Evolutionary conservation across 1,140 invertebrate species (phyloP).

Genomic region (Drosophila gunungcola): DNA sequence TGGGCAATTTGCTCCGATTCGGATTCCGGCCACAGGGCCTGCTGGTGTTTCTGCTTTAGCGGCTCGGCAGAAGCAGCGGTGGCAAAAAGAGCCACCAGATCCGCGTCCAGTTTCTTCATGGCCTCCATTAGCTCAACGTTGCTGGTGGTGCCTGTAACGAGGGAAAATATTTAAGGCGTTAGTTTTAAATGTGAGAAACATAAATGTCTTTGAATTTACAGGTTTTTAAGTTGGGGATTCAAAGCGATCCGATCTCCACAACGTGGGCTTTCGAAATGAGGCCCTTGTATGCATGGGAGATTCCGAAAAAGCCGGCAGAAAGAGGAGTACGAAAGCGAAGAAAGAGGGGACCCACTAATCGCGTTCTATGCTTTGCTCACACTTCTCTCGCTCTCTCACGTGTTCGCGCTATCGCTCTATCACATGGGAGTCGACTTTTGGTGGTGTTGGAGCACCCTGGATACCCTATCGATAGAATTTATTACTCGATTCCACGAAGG

Average conservation of each 20-base stretch:
- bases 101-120: constrained; percentile 81
- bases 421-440: not conserved
- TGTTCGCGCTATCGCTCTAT: constrained; percentile 19
- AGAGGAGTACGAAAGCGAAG: constrained; percentile 14
- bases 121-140: constrained; percentile 80
- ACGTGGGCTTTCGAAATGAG: constrained; percentile 65
- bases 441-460: not conserved
- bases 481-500: no score
- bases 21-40: constrained; percentile 45
- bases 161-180: not conserved
- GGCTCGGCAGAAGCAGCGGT: constrained; percentile 48
- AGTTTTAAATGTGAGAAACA: not conserved
- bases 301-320: constrained; percentile 35
- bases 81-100: constrained; percentile 74
- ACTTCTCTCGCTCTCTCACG: constrained; percentile 38
- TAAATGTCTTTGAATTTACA: constrained; percentile 50
- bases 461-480: constrained; percentile 7
- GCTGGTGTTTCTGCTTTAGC: constrained; percentile 46
- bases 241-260: constrained; percentile 58
- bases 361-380: constrained; percentile 63
- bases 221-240: constrained; percentile 16
- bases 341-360: constrained; percentile 46
- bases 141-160: constrained; percentile 55
- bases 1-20: constrained; percentile 37
- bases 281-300: constrained; percentile 1